Base-by-base conservation (phyloP, 2,888 invertebrate species). In the Fabriciana adippe region DNA sequence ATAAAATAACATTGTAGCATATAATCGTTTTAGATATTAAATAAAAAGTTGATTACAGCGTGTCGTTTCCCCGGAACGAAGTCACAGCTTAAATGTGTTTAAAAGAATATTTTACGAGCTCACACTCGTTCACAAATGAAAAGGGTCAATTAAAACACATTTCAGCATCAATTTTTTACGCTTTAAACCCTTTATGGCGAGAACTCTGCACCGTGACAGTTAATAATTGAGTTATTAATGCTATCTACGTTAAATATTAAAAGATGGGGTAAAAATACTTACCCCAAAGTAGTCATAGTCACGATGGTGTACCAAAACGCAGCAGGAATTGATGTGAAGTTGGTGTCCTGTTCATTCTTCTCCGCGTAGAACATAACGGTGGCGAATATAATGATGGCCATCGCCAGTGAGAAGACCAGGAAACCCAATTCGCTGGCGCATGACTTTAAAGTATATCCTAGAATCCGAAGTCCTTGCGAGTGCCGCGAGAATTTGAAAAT, bases 281-380 rank as follows among this genome's bases (percentile, higher is more conserved):
- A 99, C 99, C 99, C 99, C 75, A 99, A 93, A 61, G 99, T 99
- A 71, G 99, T 99, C 99, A 99, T 99, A 77, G 99, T 99, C 85
- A 99, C 99, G 85, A 99, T 99, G 85, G 99, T 99, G 94, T 99
- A 99, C 99, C 99, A 99, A 93, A 99, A 99, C 77, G 99, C 99
- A 66, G 99, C 98, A 70, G 99, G 99, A 93, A 99, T 99, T 87
- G 99, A 99, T 73, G 98, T 99, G 94, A 99, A 99, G 90, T 97
- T 97, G 66, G 99, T 99, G 80, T 97, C 96, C 81, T 96, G 96
- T 76, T 98, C 99, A 88, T 99, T 99, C 93, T 99, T 99, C 94
- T 99, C 99, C 63, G 99, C 99, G 94, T 99, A 99, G 94, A 98
- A 99, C 99, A 99, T 99, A 79, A 99, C 99, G 53, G 99, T 99